Percentiles rank a stretch among this genome's conserved stretches.
phyloP scores from a whole-genome alignment of 2,113 vertebrate genomes.

The Agelaius tricolor region DNA sequence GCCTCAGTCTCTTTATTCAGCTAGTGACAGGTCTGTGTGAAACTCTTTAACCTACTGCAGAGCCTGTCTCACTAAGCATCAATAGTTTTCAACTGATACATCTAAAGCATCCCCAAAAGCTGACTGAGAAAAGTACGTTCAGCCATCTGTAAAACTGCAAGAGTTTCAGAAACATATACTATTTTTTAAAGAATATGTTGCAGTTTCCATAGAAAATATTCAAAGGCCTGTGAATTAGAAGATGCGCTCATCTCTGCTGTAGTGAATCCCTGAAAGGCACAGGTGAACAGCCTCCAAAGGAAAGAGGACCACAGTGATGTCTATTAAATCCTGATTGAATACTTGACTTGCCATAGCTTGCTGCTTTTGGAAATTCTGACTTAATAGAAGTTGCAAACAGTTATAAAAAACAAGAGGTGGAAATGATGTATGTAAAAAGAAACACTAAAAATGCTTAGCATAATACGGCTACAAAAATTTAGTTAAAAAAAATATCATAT shows the following conservation, averaged over 20 bases:
- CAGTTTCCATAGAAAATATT: neutral
- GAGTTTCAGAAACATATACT: neutral
- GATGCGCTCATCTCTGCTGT: neutral
- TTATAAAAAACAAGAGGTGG: neutral
- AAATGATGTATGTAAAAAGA: neutral
- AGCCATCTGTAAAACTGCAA: neutral
- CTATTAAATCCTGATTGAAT: neutral
- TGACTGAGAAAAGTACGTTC: neutral
- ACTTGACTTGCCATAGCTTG: neutral
- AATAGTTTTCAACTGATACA: neutral
- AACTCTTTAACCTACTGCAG: neutral
- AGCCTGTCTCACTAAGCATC: neutral
- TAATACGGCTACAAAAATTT: neutral
- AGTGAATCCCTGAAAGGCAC: neutral
- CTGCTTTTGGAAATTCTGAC: neutral
- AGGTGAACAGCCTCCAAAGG: neutral
- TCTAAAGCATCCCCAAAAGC: neutral
- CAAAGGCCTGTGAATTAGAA: neutral
- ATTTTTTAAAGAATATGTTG: neutral
- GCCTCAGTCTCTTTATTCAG: neutral
- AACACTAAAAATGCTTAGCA: neutral
- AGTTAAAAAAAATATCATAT: neutral
- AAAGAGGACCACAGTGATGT: rapidly evolving
- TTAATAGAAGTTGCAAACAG: neutral
- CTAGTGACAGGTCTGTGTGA: neutral